Percentiles rank a stretch among this genome's conserved stretches.
Conservation (phyloP, 35 echinoderm and acorn worm species). For the Acanthaster planci region DNA sequence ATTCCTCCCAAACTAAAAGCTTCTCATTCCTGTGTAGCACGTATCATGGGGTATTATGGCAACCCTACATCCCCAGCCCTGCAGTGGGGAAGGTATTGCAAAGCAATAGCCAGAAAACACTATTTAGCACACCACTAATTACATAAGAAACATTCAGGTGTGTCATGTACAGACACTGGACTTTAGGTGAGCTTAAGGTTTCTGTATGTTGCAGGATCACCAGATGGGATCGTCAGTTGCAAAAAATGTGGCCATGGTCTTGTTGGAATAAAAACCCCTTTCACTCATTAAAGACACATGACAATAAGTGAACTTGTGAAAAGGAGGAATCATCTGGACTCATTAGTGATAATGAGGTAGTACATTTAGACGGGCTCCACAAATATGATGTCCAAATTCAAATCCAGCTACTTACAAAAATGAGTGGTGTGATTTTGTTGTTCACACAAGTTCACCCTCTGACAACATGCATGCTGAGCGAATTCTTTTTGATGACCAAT, state of each 20-base stretch:
- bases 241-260: constrained; percentile 50
- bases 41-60: too few relatives aligned
- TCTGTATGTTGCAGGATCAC: constrained; percentile 56
- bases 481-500: too few relatives aligned
- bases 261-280: constrained; percentile 56
- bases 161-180: constrained; percentile 47
- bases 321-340: constrained; percentile 22
- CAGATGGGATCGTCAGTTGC: constrained; percentile 48
- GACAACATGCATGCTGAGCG: too few relatives aligned
- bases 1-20: too few relatives aligned
- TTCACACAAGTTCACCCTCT: too few relatives aligned
- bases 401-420: too few relatives aligned
- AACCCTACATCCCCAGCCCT: too few relatives aligned
- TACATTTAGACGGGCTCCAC: constrained; percentile 38
- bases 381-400: too few relatives aligned
- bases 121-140: constrained; percentile 46
- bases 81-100: too few relatives aligned
- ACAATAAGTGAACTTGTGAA: constrained; percentile 32
- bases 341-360: neutral
- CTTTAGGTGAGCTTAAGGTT: constrained; percentile 36
- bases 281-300: constrained; percentile 35
- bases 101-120: too few relatives aligned
- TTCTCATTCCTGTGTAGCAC: too few relatives aligned
- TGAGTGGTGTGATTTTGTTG: too few relatives aligned
- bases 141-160: constrained; percentile 29